A percentile compares a stretch with the other conserved stretches of the same genome.
phyloP scores from a whole-genome alignment of 2,888 invertebrate species.

The Drosophila barbarae region DNA sequence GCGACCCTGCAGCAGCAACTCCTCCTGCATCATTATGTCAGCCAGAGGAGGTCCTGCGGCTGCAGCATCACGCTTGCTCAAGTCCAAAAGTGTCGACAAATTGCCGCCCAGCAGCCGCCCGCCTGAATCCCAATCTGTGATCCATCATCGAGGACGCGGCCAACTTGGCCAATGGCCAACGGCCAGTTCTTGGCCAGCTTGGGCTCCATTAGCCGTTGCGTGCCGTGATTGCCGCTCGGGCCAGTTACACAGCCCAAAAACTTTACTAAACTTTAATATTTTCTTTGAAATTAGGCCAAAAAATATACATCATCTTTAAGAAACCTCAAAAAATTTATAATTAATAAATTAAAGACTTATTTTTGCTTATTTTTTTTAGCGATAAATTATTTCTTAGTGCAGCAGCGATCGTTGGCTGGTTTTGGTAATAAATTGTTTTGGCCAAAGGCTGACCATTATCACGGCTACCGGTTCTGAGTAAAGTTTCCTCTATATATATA shows the following conservation, averaged over 20 bases:
- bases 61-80: slow-evolving; percentile 16
- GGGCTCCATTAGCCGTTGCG: slow-evolving; percentile 31
- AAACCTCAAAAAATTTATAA: neutral
- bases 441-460: slow-evolving; percentile 63
- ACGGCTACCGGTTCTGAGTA: slow-evolving; percentile 62
- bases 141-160: slow-evolving; percentile 43
- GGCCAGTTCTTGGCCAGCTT: slow-evolving; percentile 35
- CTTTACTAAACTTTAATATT: too few relatives aligned
- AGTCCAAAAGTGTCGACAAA: slow-evolving; percentile 70
- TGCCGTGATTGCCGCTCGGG: slow-evolving; percentile 45
- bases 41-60: slow-evolving; percentile 35
- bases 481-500: neutral
- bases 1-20: slow-evolving; percentile 36
- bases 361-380: neutral
- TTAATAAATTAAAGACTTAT: rapidly evolving
- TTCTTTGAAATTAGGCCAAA: neutral
- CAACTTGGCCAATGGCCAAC: slow-evolving; percentile 50
- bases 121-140: slow-evolving; percentile 12
- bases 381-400: neutral
- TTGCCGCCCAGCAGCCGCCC: slow-evolving; percentile 38
- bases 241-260: slow-evolving; percentile 6
- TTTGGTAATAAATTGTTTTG: slow-evolving; percentile 36
- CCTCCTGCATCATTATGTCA: slow-evolving; percentile 40
- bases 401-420: slow-evolving; percentile 5
- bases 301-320: neutral